phyloP scores from a whole-genome alignment of 2,888 invertebrate species.

The Lordiphosa andalusiaca region DNA sequence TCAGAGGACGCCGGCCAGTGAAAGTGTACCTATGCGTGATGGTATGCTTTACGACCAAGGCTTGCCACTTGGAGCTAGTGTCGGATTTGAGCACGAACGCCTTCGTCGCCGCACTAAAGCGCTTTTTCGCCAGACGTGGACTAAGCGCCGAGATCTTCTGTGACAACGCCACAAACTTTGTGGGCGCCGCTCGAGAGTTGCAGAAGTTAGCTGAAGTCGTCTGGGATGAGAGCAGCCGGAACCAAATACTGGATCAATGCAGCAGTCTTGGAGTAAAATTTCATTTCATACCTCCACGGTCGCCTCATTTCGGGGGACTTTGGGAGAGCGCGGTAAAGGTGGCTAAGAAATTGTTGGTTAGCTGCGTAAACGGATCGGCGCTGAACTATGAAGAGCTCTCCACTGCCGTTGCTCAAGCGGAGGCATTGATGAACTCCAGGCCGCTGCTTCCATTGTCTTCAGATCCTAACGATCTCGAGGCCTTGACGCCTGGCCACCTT shows the following conservation, averaged over 20 bases:
- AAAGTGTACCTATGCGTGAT: no score
- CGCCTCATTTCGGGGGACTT: slow-evolving; percentile 13
- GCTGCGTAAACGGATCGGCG: no score
- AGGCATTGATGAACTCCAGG: no score
- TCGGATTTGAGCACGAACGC: slow-evolving; percentile 17
- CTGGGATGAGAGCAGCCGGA: no score
- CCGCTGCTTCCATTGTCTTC: no score
- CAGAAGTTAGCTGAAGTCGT: background rate
- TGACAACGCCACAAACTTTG: slow-evolving; percentile 13
- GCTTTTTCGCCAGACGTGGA: slow-evolving; percentile 26
- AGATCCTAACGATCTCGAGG: no score
- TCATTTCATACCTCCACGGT: slow-evolving; percentile 6
- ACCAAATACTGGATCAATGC: background rate
- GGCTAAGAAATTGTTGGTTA: background rate
- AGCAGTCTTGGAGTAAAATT: background rate
- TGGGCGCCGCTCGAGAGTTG: slow-evolving; percentile 1
- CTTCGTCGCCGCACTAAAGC: slow-evolving; percentile 21
- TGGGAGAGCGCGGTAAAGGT: slow-evolving; percentile 18
- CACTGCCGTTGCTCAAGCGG: no score
- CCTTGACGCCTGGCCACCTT: slow-evolving; percentile 16
- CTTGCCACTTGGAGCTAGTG: no score
- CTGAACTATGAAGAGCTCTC: no score
- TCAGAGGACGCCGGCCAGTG: no score
- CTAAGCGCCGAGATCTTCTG: slow-evolving; percentile 5
- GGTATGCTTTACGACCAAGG: no score